Percentiles rank a stretch among this genome's conserved stretches.
Conservation (phyloP, 2,113 vertebrate genomes). For the Baryphthengus martii region DNA sequence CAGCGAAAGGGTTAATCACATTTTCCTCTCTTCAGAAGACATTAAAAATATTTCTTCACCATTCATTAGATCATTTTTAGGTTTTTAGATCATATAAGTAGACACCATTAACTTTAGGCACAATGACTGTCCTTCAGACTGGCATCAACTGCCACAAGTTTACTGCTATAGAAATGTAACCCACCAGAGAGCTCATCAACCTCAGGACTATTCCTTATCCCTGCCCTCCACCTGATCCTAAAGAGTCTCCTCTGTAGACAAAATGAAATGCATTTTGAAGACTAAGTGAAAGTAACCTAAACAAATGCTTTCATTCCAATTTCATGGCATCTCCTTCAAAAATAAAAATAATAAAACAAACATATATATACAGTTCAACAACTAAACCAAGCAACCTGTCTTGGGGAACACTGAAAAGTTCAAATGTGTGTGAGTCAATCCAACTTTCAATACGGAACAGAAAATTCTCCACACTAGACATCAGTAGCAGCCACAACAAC, state of each 20-base stretch:
- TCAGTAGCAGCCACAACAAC: neutral
- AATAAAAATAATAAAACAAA: neutral
- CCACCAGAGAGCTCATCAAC: constrained; percentile 40
- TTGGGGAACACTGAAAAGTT: constrained; percentile 25
- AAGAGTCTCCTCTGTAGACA: constrained; percentile 26
- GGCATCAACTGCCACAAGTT: constrained; percentile 62
- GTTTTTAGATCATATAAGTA: constrained; percentile 35
- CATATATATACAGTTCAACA: neutral
- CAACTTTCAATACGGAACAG: constrained; percentile 16
- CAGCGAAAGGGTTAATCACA: constrained; percentile 66
- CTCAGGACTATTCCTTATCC: constrained; percentile 33
- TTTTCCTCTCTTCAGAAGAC: constrained; percentile 55
- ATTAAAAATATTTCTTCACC: constrained; percentile 19
- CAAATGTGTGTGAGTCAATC: constrained; percentile 16
- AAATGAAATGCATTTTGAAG: constrained; percentile 48
- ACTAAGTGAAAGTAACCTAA: constrained; percentile 29
- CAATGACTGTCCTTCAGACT: constrained; percentile 62
- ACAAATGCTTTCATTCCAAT: neutral
- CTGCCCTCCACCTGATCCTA: constrained; percentile 28
- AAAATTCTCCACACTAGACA: constrained; percentile 13
- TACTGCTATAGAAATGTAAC: constrained; percentile 49
- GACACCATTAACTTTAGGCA: constrained; percentile 49
- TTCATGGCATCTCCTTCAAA: neutral
- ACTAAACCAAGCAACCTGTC: neutral
- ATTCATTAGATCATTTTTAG: constrained; percentile 9